A percentile compares a stretch with the other conserved stretches of the same genome.
phyloP scores from a whole-genome alignment of 2,797 vertebrate species.

The Cheracebus regulus region DNA sequence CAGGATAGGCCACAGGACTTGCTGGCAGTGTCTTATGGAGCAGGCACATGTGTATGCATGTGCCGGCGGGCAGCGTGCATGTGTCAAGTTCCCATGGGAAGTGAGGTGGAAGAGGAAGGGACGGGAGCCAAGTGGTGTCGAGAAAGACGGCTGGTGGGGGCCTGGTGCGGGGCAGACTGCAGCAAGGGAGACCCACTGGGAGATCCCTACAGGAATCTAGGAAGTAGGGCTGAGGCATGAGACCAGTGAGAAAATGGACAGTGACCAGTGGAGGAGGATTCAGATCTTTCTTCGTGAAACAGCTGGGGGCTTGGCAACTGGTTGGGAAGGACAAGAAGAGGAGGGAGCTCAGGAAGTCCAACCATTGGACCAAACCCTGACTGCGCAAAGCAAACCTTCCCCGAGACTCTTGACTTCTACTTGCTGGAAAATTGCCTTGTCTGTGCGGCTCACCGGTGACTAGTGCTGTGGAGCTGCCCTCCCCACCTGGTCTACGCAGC shows the following conservation, averaged over 20 bases:
- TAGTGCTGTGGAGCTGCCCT: rapidly evolving
- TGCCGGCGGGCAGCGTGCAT: rapidly evolving
- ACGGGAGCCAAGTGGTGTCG: too few relatives aligned
- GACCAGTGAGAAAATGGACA: not conserved
- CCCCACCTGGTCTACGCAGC: not conserved
- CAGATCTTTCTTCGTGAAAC: not conserved
- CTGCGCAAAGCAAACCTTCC: not conserved
- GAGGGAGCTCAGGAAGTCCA: not conserved
- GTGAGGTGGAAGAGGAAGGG: not conserved
- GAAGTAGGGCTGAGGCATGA: not conserved
- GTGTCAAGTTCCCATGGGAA: not conserved
- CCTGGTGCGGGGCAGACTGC: rapidly evolving
- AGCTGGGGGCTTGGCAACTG: too few relatives aligned
- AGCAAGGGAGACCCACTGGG: not conserved
- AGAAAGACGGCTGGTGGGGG: not conserved
- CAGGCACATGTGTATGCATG: rapidly evolving
- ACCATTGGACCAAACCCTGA: not conserved
- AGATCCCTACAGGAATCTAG: not conserved
- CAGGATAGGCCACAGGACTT: not conserved
- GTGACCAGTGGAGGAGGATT: too few relatives aligned
- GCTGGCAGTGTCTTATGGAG: not conserved
- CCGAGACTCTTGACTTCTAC: not conserved
- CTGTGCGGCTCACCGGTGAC: not conserved
- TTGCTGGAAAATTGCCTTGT: not conserved
- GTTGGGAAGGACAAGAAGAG: not conserved